Percentiles rank a stretch among this genome's conserved stretches.
Evolutionary conservation across 2,888 invertebrate species (phyloP).

Genomic region (Orchesella flavescens): DNA sequence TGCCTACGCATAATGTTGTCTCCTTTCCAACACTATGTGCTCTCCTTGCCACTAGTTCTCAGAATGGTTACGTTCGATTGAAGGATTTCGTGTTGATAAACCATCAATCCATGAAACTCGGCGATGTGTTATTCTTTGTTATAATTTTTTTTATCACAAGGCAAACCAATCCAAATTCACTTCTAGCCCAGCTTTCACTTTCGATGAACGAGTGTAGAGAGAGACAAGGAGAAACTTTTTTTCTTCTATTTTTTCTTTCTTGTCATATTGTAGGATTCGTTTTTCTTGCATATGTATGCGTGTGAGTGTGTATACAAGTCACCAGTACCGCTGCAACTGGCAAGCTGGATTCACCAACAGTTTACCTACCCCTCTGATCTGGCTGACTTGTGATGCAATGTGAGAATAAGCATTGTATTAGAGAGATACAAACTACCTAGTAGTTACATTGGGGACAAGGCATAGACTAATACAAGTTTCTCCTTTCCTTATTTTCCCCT

Average conservation of each 20-base stretch:
- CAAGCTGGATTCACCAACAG: conserved; percentile 54
- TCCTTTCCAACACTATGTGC: neutral
- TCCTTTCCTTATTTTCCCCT: no score
- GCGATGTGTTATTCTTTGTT: no score
- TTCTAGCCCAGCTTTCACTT: neutral
- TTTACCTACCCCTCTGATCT: conserved; percentile 16
- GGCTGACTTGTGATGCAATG: conserved; percentile 1
- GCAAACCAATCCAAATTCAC: neutral
- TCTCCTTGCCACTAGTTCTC: neutral
- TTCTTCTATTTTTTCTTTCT: neutral
- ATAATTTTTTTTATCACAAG: no score
- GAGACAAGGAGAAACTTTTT: no score
- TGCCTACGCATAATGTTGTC: conserved; percentile 3
- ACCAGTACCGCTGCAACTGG: conserved; percentile 50
- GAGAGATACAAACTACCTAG: no score
- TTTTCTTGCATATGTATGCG: neutral
- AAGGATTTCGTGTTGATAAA: no score
- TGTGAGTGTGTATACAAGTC: conserved; percentile 31
- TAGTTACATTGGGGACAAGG: no score
- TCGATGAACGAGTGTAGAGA: neutral
- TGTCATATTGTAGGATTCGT: neutral
- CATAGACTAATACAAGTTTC: no score
- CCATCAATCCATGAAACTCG: no score
- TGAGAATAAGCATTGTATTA: neutral
- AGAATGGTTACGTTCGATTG: no score